Evolutionary conservation across 2,797 vertebrate genomes (phyloP).

Genomic region (Gymnothorax javanicus): DNA sequence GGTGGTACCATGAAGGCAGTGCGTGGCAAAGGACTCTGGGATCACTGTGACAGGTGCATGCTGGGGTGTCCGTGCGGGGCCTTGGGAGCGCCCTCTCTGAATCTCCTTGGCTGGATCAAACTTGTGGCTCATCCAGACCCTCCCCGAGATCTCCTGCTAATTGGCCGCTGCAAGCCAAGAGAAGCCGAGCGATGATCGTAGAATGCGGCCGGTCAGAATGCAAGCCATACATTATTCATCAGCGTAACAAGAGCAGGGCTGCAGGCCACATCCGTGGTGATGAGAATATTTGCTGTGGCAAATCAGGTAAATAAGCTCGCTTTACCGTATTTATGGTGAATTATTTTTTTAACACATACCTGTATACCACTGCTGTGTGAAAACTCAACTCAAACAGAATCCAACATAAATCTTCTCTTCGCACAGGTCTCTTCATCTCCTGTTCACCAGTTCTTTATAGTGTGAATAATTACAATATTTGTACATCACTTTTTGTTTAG

Average conservation of each 20-base stretch:
- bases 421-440: background rate
- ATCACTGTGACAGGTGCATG: background rate
- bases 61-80: background rate
- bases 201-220: background rate
- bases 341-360: background rate
- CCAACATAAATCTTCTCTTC: background rate
- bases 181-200: background rate
- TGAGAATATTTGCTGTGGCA: background rate
- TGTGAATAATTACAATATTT: background rate
- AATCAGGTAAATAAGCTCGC: background rate
- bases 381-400: background rate
- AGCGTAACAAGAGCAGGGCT: background rate
- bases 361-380: background rate
- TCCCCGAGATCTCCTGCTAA: background rate
- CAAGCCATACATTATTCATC: slow-evolving; percentile 29
- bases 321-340: slow-evolving; percentile 6
- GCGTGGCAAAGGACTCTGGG: background rate
- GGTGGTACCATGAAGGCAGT: background rate
- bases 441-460: background rate
- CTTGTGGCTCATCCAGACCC: background rate
- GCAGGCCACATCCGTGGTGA: background rate
- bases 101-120: background rate
- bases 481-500: background rate
- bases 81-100: background rate
- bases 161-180: slow-evolving; percentile 13